A percentile compares a stretch with the other conserved stretches of the same genome.
Conservation (phyloP, 2,888 invertebrate species). For the Clostera curtula region DNA sequence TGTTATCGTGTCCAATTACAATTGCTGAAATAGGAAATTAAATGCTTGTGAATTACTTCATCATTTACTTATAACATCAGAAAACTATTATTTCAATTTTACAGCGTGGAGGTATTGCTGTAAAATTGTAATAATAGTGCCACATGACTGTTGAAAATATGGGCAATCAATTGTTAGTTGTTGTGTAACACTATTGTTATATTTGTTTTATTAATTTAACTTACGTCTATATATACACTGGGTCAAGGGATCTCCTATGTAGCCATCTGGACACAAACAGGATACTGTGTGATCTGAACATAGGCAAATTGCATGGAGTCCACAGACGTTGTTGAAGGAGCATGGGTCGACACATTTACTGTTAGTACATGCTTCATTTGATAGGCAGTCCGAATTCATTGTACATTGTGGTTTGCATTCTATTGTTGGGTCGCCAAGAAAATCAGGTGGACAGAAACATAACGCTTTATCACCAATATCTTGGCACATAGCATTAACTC, state of each 20-base stretch:
- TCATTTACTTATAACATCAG: no score
- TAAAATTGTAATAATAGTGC: no score
- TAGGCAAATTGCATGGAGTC: conserved; percentile 85
- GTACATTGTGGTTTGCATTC: conserved; percentile 87
- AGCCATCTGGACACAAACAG: conserved; percentile 85
- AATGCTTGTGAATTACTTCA: no score
- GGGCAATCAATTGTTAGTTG: no score
- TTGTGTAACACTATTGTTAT: no score
- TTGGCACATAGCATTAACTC: conserved; percentile 85
- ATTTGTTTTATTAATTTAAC: conserved; percentile 21
- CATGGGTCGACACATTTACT: conserved; percentile 85
- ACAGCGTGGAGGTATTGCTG: no score
- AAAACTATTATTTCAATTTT: no score
- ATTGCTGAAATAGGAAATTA: conserved; percentile 49
- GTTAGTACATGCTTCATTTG: conserved; percentile 83
- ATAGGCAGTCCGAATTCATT: conserved; percentile 87
- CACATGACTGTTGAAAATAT: no score
- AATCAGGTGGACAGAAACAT: conserved; percentile 85
- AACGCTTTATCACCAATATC: conserved; percentile 80
- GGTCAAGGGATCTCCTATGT: conserved; percentile 86
- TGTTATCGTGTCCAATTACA: conserved; percentile 73
- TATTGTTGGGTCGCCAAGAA: conserved; percentile 84
- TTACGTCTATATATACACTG: conserved; percentile 79
- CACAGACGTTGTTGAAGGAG: conserved; percentile 80
- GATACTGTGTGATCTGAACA: conserved; percentile 89